Base-by-base conservation (phyloP, 2,797 vertebrate species). In the Tragelaphus eurycerus region DNA sequence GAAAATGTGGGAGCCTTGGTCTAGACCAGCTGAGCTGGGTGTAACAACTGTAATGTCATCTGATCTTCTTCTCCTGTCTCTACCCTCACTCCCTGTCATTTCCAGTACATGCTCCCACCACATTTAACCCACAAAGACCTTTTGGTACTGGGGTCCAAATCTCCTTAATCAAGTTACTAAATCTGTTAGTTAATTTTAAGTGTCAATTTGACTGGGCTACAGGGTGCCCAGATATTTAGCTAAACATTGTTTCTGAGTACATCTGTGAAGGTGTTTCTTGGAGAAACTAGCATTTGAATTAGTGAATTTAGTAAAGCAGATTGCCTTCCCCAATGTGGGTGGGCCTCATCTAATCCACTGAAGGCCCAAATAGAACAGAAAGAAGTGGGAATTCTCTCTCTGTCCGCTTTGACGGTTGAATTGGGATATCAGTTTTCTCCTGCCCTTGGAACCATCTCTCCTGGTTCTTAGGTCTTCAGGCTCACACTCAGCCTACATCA, bases 11-110 rank as follows among this genome's bases (percentile, higher is more conserved):
- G 50, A 78, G 55, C 31, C 38, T 31, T 8, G 93, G n/a, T 21
- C 55, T 76, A 6, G 57, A n/a, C 50, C 50, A 23, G 54, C 46
- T 25, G 57, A 84, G 34, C 43, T 16, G 25, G 15, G 7, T 46
- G 34, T 34, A 54, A 55, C 59, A 60, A 43, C 54, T 1, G 2
- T 2, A 2, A 1, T 0, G 11, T 31, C 10, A 7, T 15, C 38
- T 6, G 8, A 1, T 17, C 15, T 19, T 38, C 31, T 8, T 34
- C 34, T 34, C 29, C 4, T 25, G 0, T 74, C 46, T 43, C 16
- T 50, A 0, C n/a, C 31, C 19, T 54, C 38, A 79, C 4, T 6
- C 31, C 13, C 3, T 4, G 0, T 25, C n/a, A 16, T 50, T 64
- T 71, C 78, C 31, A 48, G 2, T 10, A 17, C 6, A 6, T 0